Percentiles rank a stretch among this genome's conserved stretches.
phyloP scores from a whole-genome alignment of 2,113 vertebrate genomes.

The Notechis scutatus region DNA sequence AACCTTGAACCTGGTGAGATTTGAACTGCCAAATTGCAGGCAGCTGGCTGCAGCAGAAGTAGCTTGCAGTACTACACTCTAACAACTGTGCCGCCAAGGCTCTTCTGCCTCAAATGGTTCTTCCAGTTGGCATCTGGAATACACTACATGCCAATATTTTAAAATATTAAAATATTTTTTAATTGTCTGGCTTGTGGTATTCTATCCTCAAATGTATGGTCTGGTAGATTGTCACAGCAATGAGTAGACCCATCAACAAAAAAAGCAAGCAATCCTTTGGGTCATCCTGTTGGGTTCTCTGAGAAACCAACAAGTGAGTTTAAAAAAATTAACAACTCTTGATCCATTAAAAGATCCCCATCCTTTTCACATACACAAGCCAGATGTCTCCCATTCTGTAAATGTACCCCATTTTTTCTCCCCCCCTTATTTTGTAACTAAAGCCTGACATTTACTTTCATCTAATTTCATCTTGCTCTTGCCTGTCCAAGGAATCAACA shows the following conservation, averaged over 20 bases:
- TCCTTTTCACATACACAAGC: not conserved
- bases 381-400: not conserved
- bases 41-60: too few species aligned
- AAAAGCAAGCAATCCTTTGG: not conserved
- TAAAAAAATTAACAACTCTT: not conserved
- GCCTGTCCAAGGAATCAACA: not conserved
- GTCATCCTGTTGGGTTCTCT: not conserved
- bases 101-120: not conserved
- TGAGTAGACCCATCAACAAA: not conserved
- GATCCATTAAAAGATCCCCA: not conserved
- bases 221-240: not conserved
- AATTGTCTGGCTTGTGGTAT: not conserved
- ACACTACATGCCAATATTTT: not conserved
- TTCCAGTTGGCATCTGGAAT: not conserved
- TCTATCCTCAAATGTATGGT: not conserved
- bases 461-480: not conserved
- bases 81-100: too few species aligned
- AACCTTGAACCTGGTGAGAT: too few species aligned
- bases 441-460: not conserved
- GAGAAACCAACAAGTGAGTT: not conserved
- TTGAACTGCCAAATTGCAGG: too few species aligned
- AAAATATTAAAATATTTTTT: not conserved
- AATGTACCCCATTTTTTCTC: not conserved
- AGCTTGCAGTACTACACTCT: too few species aligned
- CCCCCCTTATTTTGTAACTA: not conserved